phyloP scores from a whole-genome alignment of 2,797 vertebrate species.

The Tokudaia muenninki region DNA sequence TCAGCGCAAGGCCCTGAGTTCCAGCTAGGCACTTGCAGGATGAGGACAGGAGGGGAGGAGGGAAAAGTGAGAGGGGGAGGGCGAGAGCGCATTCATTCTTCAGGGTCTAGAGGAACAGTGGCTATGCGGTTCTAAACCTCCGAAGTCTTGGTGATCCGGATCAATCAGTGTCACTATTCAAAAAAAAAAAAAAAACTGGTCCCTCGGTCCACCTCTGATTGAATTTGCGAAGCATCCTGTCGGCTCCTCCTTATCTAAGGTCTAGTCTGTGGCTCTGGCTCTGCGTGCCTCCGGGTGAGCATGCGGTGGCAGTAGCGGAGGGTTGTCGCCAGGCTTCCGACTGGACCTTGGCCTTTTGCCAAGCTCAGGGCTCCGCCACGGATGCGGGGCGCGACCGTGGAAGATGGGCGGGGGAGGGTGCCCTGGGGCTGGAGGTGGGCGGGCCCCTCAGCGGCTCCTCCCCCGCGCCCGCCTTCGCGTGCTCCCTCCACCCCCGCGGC shows the following conservation, averaged over 20 bases:
- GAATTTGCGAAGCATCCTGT: neutral
- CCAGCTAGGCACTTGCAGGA: neutral
- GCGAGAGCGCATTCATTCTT: neutral
- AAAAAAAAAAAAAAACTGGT: neutral
- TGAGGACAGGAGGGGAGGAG: neutral
- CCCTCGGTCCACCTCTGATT: neutral
- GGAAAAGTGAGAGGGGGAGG: too few species aligned
- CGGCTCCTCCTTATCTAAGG: neutral
- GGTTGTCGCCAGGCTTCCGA: neutral
- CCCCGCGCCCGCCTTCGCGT: constrained; percentile 31
- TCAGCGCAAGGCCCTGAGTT: neutral
- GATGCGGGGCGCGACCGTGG: neutral
- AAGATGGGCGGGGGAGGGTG: neutral
- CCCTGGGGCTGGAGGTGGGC: neutral
- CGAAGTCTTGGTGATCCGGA: neutral
- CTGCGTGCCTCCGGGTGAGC: neutral
- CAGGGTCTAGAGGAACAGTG: neutral
- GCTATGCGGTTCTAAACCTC: neutral
- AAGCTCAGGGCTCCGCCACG: neutral
- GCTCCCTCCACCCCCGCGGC: neutral
- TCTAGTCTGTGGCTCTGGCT: neutral
- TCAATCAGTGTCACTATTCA: neutral
- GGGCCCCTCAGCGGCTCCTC: constrained; percentile 64
- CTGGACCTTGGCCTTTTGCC: neutral
- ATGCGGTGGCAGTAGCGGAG: neutral